phyloP scores from a whole-genome alignment of 2,797 vertebrate species.

The Acanthurus leucopareius region DNA sequence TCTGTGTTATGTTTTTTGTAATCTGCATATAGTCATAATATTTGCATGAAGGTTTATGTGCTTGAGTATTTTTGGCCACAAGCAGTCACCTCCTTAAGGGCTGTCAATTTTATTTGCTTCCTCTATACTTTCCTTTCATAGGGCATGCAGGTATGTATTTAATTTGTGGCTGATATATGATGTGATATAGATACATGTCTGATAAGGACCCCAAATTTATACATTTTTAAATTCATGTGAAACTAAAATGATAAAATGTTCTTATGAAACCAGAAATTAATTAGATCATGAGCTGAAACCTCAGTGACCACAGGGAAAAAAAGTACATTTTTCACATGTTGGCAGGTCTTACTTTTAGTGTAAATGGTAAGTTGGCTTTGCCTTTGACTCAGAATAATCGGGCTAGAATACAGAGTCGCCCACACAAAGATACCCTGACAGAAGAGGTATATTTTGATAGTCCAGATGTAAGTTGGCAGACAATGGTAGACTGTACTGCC shows the following conservation, averaged over 20 bases:
- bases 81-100: background rate
- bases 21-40: background rate
- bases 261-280: too few species aligned
- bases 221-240: too few species aligned
- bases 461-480: conserved; percentile 64
- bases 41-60: background rate
- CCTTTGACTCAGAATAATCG: conserved; percentile 19
- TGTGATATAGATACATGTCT: too few species aligned
- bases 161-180: too few species aligned
- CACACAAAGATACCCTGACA: conserved; percentile 36
- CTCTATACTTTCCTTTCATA: too few species aligned
- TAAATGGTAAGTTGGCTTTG: conserved; percentile 2
- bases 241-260: too few species aligned
- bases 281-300: conserved; percentile 1
- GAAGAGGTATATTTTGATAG: conserved; percentile 57
- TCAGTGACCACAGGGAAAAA: background rate
- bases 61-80: background rate
- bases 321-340: background rate
- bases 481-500: conserved; percentile 62
- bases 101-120: too few species aligned
- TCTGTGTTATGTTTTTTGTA: background rate
- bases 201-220: too few species aligned
- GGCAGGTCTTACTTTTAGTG: conserved; percentile 16
- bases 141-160: too few species aligned
- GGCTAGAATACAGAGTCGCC: conserved; percentile 12